Evolutionary conservation across 2,797 vertebrate genomes (phyloP), one percentile per base, ranked within the genome.

Genomic region (Crocidura indochinensis): DNA sequence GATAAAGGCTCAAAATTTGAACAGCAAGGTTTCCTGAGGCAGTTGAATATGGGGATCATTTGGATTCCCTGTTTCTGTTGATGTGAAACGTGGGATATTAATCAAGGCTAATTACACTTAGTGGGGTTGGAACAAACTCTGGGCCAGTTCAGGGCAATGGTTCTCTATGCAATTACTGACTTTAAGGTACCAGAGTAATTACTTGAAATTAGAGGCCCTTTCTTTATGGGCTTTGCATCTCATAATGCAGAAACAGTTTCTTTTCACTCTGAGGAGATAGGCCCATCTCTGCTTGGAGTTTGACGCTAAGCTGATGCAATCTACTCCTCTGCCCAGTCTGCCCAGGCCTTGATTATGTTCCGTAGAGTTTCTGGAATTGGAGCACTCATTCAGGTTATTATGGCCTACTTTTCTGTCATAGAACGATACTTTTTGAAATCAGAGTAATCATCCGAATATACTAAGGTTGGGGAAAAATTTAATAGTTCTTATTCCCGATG

Each of bases 91-190:
- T 97, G 96, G 98, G 97, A 98, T 98, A 99, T 99, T 99, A 99
- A 99, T 99, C 98, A 98, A 98, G 98, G 96, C 97, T 99, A 99
- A 99, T 99, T 99, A 99, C 96, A 97, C 93, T 96, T 97, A 97
- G 97, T 97, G 96, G 97, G 97, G 98, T 97, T 97, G 97, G 97
- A 97, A 95, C 90, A 97, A 97, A 97, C 97, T 94, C 94, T 96
- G 96, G 97, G 97, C 98, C 96, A 97, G 90, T 97, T 94, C 92
- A 96, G 96, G 96, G 95, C 97, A 95, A 95, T 94, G 96, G 89
- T 96, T 97, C 94, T 51, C 6, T 97, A 80, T 96, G 94, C 97
- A 98, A 98, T 98, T 98, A 98, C 94, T 88, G 94, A 96, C 94
- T 97, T 98, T 91, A 96, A 97, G 97, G 92, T 97, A 96, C 93